Evolutionary conservation across 2,797 vertebrate genomes (phyloP).

Genomic region (Spinus olivaceus): DNA sequence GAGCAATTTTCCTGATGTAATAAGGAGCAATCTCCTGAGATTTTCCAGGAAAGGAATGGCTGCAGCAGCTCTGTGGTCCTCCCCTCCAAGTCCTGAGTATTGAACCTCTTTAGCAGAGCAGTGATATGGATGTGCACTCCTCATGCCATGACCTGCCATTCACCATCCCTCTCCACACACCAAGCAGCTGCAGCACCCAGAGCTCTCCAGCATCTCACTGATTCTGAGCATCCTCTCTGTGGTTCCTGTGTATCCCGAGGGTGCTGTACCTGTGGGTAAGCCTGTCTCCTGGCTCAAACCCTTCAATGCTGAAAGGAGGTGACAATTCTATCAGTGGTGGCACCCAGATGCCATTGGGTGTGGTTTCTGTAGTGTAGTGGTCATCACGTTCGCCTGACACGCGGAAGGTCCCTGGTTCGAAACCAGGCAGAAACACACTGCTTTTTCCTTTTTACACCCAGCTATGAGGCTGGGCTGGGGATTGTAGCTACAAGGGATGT

Average conservation of each 20-base stretch:
- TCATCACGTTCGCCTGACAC: slow-evolving; percentile 47
- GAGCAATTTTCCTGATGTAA: not conserved
- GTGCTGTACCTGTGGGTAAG: rapidly evolving
- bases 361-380: slow-evolving; percentile 62
- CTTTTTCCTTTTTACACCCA: not conserved
- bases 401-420: slow-evolving; percentile 54
- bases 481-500: not conserved
- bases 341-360: rapidly evolving
- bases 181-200: not conserved
- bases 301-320: not conserved
- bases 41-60: not conserved
- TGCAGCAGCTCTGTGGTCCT: not conserved
- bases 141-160: rapidly evolving
- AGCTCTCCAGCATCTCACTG: not conserved
- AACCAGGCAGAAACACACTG: slow-evolving; percentile 17
- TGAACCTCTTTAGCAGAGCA: not conserved
- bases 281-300: not conserved
- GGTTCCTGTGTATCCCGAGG: not conserved
- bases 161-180: rapidly evolving
- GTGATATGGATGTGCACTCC: rapidly evolving
- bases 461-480: not conserved
- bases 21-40: not conserved
- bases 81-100: not conserved
- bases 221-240: not conserved
- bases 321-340: rapidly evolving